Percentiles rank a stretch among this genome's conserved stretches.
Conservation (phyloP, 23 tunicate species). For the Trididemnum nubilum region DNA sequence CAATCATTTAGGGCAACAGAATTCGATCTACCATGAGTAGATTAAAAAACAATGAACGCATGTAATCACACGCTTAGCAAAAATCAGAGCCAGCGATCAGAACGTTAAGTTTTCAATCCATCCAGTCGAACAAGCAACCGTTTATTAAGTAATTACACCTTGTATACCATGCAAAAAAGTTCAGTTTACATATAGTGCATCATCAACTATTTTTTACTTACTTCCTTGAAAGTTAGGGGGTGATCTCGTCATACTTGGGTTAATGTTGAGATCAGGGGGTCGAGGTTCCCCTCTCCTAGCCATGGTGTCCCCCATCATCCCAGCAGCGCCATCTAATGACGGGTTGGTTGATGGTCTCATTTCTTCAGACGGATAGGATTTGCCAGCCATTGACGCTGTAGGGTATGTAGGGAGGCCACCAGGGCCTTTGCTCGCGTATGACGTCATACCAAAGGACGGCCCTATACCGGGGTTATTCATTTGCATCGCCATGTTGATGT, state of each 20-base stretch:
- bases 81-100: no score
- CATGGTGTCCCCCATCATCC: constrained; percentile 70
- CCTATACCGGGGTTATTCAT: constrained; percentile 49
- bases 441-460: not conserved
- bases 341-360: constrained; percentile 34
- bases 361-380: constrained; percentile 30
- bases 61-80: no score
- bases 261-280: constrained; percentile 76
- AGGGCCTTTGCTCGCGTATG: constrained; percentile 30
- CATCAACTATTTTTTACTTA: no score
- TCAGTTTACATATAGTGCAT: no score
- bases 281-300: constrained; percentile 82
- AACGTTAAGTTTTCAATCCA: no score
- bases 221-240: constrained; percentile 56
- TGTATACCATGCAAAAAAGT: not conserved
- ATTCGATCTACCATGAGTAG: no score
- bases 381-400: constrained; percentile 29
- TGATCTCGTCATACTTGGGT: constrained; percentile 54
- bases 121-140: no score
- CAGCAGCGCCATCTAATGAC: constrained; percentile 24
- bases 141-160: no score
- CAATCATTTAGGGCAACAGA: no score
- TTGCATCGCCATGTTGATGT: constrained; percentile 34
- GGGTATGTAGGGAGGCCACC: constrained; percentile 36
- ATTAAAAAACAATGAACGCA: no score